A percentile compares a stretch with the other conserved stretches of the same genome.
Conservation (phyloP, 2,113 vertebrate species). For the Embiotoca jacksoni region DNA sequence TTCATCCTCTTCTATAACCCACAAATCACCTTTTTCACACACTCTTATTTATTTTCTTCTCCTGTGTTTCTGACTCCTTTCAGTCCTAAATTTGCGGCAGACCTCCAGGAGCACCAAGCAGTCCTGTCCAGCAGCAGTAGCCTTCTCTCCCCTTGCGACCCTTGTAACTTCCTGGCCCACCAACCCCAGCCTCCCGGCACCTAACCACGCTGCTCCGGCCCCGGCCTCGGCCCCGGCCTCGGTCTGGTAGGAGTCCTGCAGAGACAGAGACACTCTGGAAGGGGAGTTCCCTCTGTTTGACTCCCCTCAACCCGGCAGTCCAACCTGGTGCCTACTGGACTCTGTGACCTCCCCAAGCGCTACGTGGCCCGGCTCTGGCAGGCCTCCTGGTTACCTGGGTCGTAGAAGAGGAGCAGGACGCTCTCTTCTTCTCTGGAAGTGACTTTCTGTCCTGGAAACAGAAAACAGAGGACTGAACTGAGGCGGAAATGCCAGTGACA, state of each 20-base stretch:
- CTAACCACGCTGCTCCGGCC: conserved; percentile 74
- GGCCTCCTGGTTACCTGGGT: conserved; percentile 56
- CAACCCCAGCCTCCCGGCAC: conserved; percentile 85
- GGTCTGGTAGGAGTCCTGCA: conserved; percentile 46
- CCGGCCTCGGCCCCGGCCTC: conserved; percentile 24
- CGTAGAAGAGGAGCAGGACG: conserved; percentile 47
- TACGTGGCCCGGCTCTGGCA: conserved; percentile 12
- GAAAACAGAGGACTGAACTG: conserved; percentile 31
- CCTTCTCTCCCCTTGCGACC: conserved; percentile 88
- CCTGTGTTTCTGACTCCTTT: conserved; percentile 75
- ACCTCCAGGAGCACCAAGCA: conserved; percentile 85
- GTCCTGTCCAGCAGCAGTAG: conserved; percentile 75
- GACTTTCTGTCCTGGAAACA: conserved; percentile 37
- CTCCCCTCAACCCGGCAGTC: conserved; percentile 29
- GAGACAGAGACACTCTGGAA: conserved; percentile 64
- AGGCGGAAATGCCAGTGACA: conserved; percentile 41
- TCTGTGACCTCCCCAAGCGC: conserved; percentile 37
- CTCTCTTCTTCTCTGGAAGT: conserved; percentile 40
- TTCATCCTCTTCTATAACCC: background rate
- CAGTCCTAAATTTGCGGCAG: conserved; percentile 87
- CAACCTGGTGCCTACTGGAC: conserved; percentile 53
- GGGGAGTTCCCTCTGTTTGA: conserved; percentile 68
- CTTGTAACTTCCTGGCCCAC: conserved; percentile 89
- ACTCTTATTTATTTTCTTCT: conserved; percentile 59
- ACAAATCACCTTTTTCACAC: background rate